These are phyloP conservation scores for Gambusia yucatana DNA, from an alignment of 2,797 vertebrate genomes.

Conservation along the genomic window DNA sequence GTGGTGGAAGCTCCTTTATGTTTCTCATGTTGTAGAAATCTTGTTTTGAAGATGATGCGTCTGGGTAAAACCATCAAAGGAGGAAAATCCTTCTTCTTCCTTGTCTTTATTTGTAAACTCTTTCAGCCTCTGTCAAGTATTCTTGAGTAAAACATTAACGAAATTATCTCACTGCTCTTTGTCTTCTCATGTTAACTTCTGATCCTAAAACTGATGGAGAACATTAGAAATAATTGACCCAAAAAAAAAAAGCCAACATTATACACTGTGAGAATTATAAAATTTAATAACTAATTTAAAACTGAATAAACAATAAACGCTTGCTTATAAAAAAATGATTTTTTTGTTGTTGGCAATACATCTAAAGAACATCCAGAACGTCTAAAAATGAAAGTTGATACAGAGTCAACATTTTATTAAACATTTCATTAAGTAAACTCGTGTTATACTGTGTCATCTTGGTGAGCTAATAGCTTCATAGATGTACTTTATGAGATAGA, in stretches of 20 bases:
- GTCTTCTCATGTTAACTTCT: slow-evolving; percentile 34
- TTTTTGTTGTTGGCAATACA: neutral
- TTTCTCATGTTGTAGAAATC: slow-evolving; percentile 10
- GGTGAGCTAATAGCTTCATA: neutral
- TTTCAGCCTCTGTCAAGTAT: slow-evolving; percentile 21
- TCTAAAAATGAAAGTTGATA: neutral
- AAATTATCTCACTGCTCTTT: neutral
- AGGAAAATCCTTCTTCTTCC: neutral
- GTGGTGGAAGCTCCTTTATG: slow-evolving; percentile 37
- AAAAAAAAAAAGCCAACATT: neutral
- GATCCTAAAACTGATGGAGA: slow-evolving; percentile 6
- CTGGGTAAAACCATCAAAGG: slow-evolving; percentile 1
- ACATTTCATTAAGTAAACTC: neutral
- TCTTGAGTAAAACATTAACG: slow-evolving; percentile 23
- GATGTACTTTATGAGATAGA: neutral
- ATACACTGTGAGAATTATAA: neutral
- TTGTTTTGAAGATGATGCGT: slow-evolving; percentile 10
- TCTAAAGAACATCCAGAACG: neutral
- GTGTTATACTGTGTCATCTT: neutral
- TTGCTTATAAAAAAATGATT: neutral
- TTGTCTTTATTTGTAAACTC: slow-evolving; percentile 5
- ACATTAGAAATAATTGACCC: neutral
- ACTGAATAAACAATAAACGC: neutral
- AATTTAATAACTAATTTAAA: neutral
- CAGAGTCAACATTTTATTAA: neutral